A percentile compares a stretch with the other conserved stretches of the same genome.
phyloP scores from a whole-genome alignment of 2,888 invertebrate species.

The Tenthredo distinguenda region DNA sequence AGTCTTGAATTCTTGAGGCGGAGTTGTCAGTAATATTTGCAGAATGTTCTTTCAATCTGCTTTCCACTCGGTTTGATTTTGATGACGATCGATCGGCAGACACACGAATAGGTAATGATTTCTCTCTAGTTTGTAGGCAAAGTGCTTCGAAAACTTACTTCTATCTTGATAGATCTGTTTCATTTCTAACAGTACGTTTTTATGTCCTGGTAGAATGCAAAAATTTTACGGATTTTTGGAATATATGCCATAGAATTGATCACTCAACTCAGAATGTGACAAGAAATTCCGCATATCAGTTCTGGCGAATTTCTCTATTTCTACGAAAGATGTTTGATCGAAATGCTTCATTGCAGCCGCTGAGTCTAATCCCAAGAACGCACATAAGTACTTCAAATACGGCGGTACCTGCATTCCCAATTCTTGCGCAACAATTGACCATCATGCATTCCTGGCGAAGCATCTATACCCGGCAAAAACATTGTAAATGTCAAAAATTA shows the following conservation, averaged over 20 bases:
- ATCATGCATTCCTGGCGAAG: conserved; percentile 20
- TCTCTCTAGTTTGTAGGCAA: neutral
- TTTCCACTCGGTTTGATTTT: neutral
- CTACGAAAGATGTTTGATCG: conserved; percentile 18
- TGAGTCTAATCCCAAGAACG: conserved; percentile 32
- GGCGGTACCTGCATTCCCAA: neutral
- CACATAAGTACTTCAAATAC: neutral
- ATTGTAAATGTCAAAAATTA: too few relatives aligned
- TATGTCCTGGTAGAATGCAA: conserved; percentile 8
- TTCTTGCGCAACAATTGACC: conserved; percentile 33
- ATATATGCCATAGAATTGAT: conserved; percentile 22
- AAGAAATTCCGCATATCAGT: conserved; percentile 11
- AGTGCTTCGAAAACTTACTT: conserved; percentile 19
- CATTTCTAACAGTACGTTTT: conserved; percentile 25
- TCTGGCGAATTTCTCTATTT: neutral
- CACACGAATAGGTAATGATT: neutral
- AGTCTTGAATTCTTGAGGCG: conserved; percentile 2
- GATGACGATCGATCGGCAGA: conserved; percentile 22
- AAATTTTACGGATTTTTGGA: neutral
- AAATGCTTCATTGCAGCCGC: conserved; percentile 39
- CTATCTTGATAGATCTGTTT: conserved; percentile 30
- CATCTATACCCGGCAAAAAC: too few relatives aligned
- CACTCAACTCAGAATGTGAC: conserved; percentile 6
- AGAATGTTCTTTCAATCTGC: neutral
- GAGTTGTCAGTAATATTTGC: neutral